Evolutionary conservation across 2,888 invertebrate species (phyloP), one percentile per base, ranked within the genome.

Genomic region (Orthonychiurus folsomi): DNA sequence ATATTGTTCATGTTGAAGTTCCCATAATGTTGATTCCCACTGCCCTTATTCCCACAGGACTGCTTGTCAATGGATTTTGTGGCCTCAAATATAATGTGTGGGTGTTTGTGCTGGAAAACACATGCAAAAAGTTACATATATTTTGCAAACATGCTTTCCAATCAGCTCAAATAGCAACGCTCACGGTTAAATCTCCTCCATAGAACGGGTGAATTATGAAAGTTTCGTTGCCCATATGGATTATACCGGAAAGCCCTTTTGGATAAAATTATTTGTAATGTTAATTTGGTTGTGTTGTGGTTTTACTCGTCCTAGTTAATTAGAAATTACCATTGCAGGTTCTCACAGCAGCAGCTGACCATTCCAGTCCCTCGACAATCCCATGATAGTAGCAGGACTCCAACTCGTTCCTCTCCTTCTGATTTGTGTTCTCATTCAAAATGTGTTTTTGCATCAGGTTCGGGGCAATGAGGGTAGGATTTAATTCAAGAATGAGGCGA

Each of bases 301-400:
- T n/a, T n/a, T n/a, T n/a, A n/a, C n/a, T n/a, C n/a, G n/a, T n/a
- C n/a, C n/a, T n/a, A n/a, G n/a, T n/a, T n/a, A n/a, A n/a, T n/a
- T n/a, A n/a, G n/a, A n/a, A n/a, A n/a, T n/a, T n/a, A n/a, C n/a
- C n/a, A 79, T 93, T 93, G 81, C 97, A 97, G 60, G 96, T 97
- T 80, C 94, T 93, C 81, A 97, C 90, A 73, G 96, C 95, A 25
- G 95, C 96, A 70, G 89, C 89, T 24, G 95, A 94, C 70, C 93
- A 93, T 5, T 94, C 93, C 80, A 94, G 93, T 81, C 94, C 94
- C 79, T 92, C 93, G 63, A 97, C 94, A 2, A 90, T 90, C 66
- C 96, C 96, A 79, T 97, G 96, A 80, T 97, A 97, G 82, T 95
- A 97, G 79, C 97, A 97, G 80, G 96, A 95, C 79, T 96, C 95